Percentiles rank a stretch among this genome's conserved stretches.
These are phyloP conservation scores for Pseudorhiza aurosa DNA, from an alignment of 30 jellyfish, hydroid and myxozoan genomes.

Conservation along the genomic window DNA sequence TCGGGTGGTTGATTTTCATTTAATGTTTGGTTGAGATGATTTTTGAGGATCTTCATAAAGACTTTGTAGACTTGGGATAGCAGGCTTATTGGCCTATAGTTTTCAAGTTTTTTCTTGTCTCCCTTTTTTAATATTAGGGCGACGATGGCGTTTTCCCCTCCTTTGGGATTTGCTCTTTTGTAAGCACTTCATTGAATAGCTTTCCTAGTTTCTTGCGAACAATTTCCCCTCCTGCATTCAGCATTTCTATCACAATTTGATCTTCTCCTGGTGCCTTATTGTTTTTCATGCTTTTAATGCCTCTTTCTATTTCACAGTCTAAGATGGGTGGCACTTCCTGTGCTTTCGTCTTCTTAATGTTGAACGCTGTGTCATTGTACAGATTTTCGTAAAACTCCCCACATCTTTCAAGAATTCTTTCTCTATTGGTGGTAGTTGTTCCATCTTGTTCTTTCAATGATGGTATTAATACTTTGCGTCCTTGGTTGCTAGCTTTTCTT, in stretches of 20 bases:
- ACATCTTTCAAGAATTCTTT: neutral
- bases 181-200: constrained; percentile 23
- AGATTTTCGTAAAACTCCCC: neutral
- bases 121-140: too few relatives aligned
- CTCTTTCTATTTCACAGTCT: constrained; percentile 5
- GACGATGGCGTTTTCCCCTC: constrained; percentile 34
- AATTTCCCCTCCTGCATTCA: constrained; percentile 40
- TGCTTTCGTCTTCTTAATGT: neutral
- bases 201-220: neutral
- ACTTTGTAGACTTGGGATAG: constrained; percentile 18
- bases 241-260: constrained; percentile 16
- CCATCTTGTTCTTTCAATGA: neutral
- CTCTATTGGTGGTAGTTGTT: neutral
- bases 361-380: neutral
- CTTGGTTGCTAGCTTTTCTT: neutral
- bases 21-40: constrained; percentile 13
- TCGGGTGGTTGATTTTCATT: constrained; percentile 34
- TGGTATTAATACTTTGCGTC: neutral
- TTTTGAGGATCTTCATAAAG: neutral
- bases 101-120: constrained; percentile 11
- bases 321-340: neutral
- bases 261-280: constrained; percentile 14
- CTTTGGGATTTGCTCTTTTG: constrained; percentile 19
- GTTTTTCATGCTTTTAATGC: neutral
- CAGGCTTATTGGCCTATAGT: constrained; percentile 43